Evolutionary conservation across 2,113 vertebrate genomes (phyloP).

Genomic region (Aleadryas rufinucha): DNA sequence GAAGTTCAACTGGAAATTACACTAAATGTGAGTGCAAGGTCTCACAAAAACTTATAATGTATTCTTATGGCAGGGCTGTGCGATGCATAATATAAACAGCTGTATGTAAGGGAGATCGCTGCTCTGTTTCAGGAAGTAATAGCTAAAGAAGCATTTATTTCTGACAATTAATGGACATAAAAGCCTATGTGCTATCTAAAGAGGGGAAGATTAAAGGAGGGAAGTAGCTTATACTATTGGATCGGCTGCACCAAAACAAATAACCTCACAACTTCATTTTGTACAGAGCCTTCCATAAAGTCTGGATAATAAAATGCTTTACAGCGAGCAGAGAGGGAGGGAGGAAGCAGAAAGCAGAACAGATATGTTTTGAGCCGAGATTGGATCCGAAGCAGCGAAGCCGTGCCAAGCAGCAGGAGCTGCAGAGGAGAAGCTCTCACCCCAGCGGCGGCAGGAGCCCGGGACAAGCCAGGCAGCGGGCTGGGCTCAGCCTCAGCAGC

Average conservation of each 20-base stretch:
- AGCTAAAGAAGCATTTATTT: slow-evolving; percentile 66
- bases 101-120: slow-evolving; percentile 65
- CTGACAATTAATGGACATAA: slow-evolving; percentile 75
- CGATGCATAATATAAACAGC: slow-evolving; percentile 71
- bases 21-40: background rate
- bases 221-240: slow-evolving; percentile 57
- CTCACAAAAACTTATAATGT: slow-evolving; percentile 55
- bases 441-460: background rate
- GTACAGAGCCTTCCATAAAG: slow-evolving; percentile 47
- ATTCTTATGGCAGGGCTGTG: slow-evolving; percentile 49
- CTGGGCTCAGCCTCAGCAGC: background rate
- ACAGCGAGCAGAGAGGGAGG: slow-evolving; percentile 10
- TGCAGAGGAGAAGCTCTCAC: slow-evolving; percentile 56
- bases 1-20: slow-evolving; percentile 47
- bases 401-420: slow-evolving; percentile 58
- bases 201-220: slow-evolving; percentile 59
- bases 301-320: slow-evolving; percentile 61
- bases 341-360: slow-evolving; percentile 65
- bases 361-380: slow-evolving; percentile 59
- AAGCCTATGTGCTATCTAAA: slow-evolving; percentile 66
- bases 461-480: background rate
- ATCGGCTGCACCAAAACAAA: slow-evolving; percentile 49
- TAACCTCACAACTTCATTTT: slow-evolving; percentile 57
- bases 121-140: slow-evolving; percentile 72
- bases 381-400: slow-evolving; percentile 4